Base-by-base conservation (phyloP, 1,140 invertebrate species). In the Lucilia sericata region DNA sequence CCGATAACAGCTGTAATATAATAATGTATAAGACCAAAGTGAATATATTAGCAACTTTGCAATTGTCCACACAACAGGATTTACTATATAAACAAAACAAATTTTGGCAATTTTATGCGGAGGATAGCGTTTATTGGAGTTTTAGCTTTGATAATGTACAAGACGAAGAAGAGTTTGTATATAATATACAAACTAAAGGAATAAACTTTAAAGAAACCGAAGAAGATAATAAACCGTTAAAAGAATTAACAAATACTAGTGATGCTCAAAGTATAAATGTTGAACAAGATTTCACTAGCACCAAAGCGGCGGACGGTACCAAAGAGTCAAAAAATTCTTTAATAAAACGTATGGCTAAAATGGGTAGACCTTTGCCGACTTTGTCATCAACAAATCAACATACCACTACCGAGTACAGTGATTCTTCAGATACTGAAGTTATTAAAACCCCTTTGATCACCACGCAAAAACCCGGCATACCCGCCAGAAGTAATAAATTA, bases 71-170 rank as follows among this genome's bases (percentile, higher is more conserved):
- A 10, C 13, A 74, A n/a, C 49, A 19, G 34, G 8, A 75, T 7
- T 19, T 84, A 81, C n/a, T 85, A 19, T 75, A 82, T 82, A 75
- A 25, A 30, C 76, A 85, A 5, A 84, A 87, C 36, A 65, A 83
- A 8, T 90, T 90, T 74, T 65, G 88, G 12, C 89, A 90, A 47
- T 90, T 89, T 75, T 89, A 87, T 21, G 89, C 89, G 36, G 78
- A 83, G 19, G 83, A 85, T 5, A 65, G 84, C 0, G 21, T 19
- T 0, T 88, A 86, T 82, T 90, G 89, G 89, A 90, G 88, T 74
- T 8, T 90, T 47, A 85, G 85, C 1, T 89, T 90, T 9, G 85
- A 86, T 21, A 0, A 25, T 0, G 0, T 36, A 0, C 8, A n/a
- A 0, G 88, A 90, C 34, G 86, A 88, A 47, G 2, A 83, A 0